Percentiles rank a stretch among this genome's conserved stretches.
Evolutionary conservation across 2,888 invertebrate genomes (phyloP).

Genomic region (Adela reaumurella): DNA sequence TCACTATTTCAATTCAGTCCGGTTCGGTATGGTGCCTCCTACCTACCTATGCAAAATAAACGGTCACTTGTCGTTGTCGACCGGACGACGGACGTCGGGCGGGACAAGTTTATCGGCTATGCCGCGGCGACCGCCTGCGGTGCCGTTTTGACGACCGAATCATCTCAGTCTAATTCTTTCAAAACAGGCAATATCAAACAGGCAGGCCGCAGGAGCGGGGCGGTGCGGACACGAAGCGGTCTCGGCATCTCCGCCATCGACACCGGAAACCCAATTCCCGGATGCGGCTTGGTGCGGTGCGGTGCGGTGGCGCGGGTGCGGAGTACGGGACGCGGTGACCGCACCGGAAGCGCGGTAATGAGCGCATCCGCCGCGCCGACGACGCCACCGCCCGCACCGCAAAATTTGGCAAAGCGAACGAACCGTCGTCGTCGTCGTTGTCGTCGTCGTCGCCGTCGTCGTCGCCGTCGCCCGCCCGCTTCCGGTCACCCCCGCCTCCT

Average conservation of each 20-base stretch:
- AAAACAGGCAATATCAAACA: background rate
- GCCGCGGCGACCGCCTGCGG: constrained; percentile 12
- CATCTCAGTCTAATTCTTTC: constrained; percentile 16
- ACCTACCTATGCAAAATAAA: no score
- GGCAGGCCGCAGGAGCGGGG: background rate
- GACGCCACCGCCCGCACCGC: constrained; percentile 54
- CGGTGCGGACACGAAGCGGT: background rate
- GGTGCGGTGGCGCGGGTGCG: background rate
- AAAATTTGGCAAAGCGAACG: constrained; percentile 55
- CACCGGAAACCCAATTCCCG: constrained; percentile 55
- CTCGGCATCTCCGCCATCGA: background rate
- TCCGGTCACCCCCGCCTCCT: constrained; percentile 48
- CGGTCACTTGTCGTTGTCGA: no score
- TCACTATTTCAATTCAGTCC: no score
- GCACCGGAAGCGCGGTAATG: constrained; percentile 51
- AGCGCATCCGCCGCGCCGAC: constrained; percentile 52
- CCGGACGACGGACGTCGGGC: no score
- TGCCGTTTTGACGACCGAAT: constrained; percentile 53
- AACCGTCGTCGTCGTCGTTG: constrained; percentile 27
- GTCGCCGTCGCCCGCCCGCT: constrained; percentile 29
- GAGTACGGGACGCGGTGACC: no score
- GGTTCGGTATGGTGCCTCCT: no score
- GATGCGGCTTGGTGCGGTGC: constrained; percentile 29
- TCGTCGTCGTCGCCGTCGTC: constrained; percentile 22
- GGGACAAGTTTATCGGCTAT: no score